Evolutionary conservation across 2,113 vertebrate genomes (phyloP).

Genomic region (Parus major): DNA sequence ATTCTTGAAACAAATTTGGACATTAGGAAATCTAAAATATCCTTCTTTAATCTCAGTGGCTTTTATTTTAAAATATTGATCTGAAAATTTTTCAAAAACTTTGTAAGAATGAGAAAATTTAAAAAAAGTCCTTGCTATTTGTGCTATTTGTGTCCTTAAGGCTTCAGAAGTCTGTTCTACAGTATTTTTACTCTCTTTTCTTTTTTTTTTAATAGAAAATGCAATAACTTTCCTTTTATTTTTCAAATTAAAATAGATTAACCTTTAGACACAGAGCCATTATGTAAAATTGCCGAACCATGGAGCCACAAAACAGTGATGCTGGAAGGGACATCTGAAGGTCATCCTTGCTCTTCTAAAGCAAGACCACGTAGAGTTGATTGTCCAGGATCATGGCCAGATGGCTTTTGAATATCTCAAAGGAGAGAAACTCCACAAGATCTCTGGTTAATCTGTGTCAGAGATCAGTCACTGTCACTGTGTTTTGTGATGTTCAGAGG

Average conservation of each 20-base stretch:
- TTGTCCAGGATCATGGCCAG: background rate
- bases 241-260: background rate
- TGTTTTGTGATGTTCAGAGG: background rate
- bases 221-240: background rate
- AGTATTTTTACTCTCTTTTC: background rate
- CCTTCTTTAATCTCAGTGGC: background rate
- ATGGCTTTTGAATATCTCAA: background rate
- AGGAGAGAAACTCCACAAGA: background rate
- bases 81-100: background rate
- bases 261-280: background rate
- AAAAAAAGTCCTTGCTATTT: background rate
- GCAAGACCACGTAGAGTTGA: accelerated
- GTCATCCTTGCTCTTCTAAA: background rate
- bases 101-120: background rate
- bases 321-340: background rate
- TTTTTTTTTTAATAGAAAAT: background rate
- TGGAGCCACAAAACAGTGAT: background rate
- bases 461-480: background rate
- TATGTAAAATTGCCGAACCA: background rate
- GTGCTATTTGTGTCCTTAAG: background rate
- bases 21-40: background rate
- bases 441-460: background rate
- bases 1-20: background rate
- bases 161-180: background rate
- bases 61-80: background rate